Evolutionary conservation across 2,113 vertebrate genomes (phyloP).

Genomic region (Mustelus asterias): DNA sequence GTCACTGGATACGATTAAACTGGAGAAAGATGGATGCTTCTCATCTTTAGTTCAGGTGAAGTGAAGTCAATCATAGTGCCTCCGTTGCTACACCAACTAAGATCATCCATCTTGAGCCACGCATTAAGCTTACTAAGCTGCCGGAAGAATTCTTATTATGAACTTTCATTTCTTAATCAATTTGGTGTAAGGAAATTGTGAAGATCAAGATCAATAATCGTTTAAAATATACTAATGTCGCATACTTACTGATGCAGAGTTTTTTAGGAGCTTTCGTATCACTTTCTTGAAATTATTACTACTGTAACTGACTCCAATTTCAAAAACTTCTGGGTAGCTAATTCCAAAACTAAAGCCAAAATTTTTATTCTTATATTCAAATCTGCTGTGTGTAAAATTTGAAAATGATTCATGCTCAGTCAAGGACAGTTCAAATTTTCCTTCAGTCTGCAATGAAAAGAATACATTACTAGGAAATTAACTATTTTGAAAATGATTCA

Average conservation of each 20-base stretch:
- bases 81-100: neutral
- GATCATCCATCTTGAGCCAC: neutral
- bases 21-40: neutral
- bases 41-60: neutral
- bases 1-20: neutral
- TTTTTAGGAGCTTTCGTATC: conserved; percentile 58
- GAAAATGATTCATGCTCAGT: conserved; percentile 67
- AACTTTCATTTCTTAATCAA: neutral
- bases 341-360: conserved; percentile 56
- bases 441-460: conserved; percentile 68
- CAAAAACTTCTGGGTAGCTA: conserved; percentile 44
- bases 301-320: conserved; percentile 55
- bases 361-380: conserved; percentile 39
- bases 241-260: conserved; percentile 66
- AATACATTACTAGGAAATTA: conserved; percentile 36
- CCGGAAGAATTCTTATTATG: neutral
- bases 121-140: neutral
- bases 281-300: conserved; percentile 58
- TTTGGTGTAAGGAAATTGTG: neutral
- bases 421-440: conserved; percentile 70
- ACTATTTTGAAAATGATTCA: neutral
- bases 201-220: neutral
- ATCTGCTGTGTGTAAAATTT: conserved; percentile 56
- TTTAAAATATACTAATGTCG: neutral
- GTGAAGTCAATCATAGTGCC: neutral